These are phyloP conservation scores for Halictus ligatus DNA, from an alignment of 2,888 invertebrate species.

Conservation along the genomic window DNA sequence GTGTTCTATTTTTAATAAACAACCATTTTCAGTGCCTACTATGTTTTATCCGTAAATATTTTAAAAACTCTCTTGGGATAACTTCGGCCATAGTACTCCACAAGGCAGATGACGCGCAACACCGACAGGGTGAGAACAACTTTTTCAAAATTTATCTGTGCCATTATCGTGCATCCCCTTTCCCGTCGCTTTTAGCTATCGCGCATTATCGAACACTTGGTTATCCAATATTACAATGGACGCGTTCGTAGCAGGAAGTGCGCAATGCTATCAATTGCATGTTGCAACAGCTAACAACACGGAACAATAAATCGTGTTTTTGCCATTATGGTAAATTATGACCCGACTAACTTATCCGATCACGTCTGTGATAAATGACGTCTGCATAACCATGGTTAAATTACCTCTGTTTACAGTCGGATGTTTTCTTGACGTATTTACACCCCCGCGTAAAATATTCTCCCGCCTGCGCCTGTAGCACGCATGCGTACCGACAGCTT, in stretches of 20 bases:
- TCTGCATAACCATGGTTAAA: neutral
- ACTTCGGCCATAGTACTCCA: neutral
- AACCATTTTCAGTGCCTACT: too few species aligned
- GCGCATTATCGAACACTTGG: neutral
- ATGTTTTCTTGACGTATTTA: neutral
- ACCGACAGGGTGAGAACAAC: neutral
- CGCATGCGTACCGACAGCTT: slow-evolving; percentile 39
- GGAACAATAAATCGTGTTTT: neutral
- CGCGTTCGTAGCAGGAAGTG: neutral
- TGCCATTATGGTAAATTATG: neutral
- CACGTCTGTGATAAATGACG: neutral
- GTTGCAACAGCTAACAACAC: neutral
- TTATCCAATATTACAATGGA: neutral
- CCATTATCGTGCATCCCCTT: slow-evolving; percentile 25
- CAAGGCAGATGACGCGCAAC: neutral
- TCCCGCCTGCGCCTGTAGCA: slow-evolving; percentile 40
- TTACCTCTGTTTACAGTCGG: neutral
- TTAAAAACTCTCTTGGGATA: neutral
- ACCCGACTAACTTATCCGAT: neutral
- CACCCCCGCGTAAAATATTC: neutral
- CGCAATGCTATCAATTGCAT: neutral
- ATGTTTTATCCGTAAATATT: too few species aligned
- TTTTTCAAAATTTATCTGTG: slow-evolving; percentile 22
- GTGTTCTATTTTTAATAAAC: too few species aligned
- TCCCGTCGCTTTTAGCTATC: slow-evolving; percentile 8